A percentile compares a stretch with the other conserved stretches of the same genome.
These are phyloP conservation scores for Astreopora myriophthalma DNA, from an alignment of 64 coral and sea anemone genomes.

Conservation along the genomic window DNA sequence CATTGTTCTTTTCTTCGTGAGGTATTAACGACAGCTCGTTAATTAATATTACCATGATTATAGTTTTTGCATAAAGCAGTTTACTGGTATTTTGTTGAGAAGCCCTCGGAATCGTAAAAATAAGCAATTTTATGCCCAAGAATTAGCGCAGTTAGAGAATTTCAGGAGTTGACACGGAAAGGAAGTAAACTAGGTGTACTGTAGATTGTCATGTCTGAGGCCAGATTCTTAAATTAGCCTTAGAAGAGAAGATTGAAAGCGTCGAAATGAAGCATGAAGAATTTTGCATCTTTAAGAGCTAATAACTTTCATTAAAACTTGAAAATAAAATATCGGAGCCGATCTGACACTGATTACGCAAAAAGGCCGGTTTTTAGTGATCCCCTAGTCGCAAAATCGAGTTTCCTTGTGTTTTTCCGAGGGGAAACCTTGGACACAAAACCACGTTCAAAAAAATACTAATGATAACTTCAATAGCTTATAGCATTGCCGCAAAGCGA, in stretches of 20 bases:
- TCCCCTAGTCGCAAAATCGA: no score
- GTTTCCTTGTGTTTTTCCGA: no score
- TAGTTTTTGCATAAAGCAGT: background rate
- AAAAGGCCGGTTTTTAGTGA: no score
- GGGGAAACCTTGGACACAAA: no score
- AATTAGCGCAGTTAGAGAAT: background rate
- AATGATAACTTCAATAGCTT: no score
- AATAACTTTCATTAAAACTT: no score
- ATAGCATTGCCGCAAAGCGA: no score
- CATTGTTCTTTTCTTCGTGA: background rate
- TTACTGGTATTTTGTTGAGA: background rate
- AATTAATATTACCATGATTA: background rate
- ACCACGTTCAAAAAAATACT: background rate
- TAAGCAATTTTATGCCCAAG: conserved; percentile 5
- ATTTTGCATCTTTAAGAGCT: no score
- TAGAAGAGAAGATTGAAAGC: no score
- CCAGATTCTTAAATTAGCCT: background rate
- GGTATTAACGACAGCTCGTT: background rate
- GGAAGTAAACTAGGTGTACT: background rate
- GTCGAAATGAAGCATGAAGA: no score
- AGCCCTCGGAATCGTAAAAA: background rate
- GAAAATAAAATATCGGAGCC: no score
- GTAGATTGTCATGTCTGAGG: background rate
- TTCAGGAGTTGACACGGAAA: background rate
- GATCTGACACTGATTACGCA: no score